Evolutionary conservation across 1,140 invertebrate genomes (phyloP).

Genomic region (Zaprionus tsacasi): DNA sequence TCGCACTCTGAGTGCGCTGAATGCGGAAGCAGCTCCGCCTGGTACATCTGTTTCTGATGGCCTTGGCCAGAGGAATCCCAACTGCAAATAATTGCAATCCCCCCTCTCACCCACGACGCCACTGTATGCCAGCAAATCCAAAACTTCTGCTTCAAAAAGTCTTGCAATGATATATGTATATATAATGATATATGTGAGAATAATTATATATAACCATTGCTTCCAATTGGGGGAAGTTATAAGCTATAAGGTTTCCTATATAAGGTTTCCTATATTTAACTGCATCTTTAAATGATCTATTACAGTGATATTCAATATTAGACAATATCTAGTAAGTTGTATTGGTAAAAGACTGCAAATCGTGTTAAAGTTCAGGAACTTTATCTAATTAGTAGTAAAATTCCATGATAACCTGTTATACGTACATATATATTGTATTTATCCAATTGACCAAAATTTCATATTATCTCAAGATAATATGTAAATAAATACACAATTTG

Average conservation of each 20-base stretch:
- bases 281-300: too few species aligned
- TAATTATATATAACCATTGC: neutral
- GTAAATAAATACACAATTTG: too few species aligned
- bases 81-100: constrained; percentile 81
- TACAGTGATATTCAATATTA: too few species aligned
- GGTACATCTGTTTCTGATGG: constrained; percentile 14
- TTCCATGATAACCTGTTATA: too few species aligned
- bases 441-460: too few species aligned
- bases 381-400: too few species aligned
- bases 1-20: neutral
- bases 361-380: too few species aligned
- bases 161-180: neutral
- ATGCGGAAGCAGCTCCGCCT: constrained; percentile 39
- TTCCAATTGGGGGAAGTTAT: neutral
- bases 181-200: neutral
- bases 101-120: constrained; percentile 20
- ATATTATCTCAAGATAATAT: too few species aligned
- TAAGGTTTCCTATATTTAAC: neutral
- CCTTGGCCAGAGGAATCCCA: constrained; percentile 58
- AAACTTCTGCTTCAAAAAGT: constrained; percentile 21
- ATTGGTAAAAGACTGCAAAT: too few species aligned
- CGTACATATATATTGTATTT: too few species aligned
- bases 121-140: neutral
- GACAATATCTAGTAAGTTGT: too few species aligned
- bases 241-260: too few species aligned